A percentile compares a stretch with the other conserved stretches of the same genome.
These are phyloP conservation scores for Philopedon plagiatum DNA, from an alignment of 2,888 invertebrate genomes.

Conservation along the genomic window DNA sequence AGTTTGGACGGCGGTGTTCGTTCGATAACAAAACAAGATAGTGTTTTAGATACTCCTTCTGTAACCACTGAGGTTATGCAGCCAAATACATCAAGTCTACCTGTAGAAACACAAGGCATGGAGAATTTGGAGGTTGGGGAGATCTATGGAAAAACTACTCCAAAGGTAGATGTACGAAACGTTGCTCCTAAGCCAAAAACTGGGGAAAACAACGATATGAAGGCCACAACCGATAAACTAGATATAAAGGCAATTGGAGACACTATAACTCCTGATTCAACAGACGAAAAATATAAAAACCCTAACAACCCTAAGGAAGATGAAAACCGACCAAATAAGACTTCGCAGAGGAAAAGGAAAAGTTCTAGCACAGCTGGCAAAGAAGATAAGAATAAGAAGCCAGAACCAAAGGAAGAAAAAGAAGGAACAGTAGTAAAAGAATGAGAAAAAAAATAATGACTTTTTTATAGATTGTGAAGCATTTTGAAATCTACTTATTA, in stretches of 20 bases:
- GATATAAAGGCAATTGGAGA: not conserved
- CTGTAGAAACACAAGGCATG: not conserved
- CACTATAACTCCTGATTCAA: not conserved
- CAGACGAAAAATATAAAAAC: not conserved
- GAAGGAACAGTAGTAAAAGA: too few relatives aligned
- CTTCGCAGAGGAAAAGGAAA: not conserved
- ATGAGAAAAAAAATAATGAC: too few relatives aligned
- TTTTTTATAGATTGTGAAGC: too few relatives aligned
- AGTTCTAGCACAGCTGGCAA: not conserved
- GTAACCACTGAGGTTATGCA: not conserved
- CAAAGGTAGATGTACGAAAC: not conserved
- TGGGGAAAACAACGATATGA: not conserved
- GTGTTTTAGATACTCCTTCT: not conserved
- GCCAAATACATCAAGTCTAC: not conserved
- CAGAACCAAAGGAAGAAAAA: not conserved
- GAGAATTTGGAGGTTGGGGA: not conserved
- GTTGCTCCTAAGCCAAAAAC: not conserved
- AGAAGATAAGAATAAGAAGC: not conserved
- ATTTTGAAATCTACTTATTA: too few relatives aligned
- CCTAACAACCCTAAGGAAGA: not conserved
- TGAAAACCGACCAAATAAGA: too few relatives aligned
- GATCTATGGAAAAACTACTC: not conserved
- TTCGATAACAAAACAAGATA: not conserved
- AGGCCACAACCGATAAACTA: not conserved
- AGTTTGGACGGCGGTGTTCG: not conserved